Evolutionary conservation across 2,797 vertebrate genomes (phyloP).

Genomic region (Sebastes kiyomatsui): DNA sequence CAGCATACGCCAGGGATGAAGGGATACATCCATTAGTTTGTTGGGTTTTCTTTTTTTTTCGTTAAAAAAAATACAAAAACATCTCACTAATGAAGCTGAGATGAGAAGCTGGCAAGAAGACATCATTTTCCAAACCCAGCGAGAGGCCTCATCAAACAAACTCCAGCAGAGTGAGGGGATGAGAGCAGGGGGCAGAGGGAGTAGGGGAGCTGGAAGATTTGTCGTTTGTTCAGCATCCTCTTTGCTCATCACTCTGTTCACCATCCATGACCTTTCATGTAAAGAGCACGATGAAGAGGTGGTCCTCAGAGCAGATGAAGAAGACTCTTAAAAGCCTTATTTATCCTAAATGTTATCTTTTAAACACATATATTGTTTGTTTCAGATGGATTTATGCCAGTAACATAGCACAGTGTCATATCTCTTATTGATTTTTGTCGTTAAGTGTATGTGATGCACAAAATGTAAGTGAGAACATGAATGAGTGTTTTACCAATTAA

Average conservation of each 20-base stretch:
- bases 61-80: background rate
- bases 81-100: slow-evolving; percentile 44
- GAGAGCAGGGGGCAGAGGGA: background rate
- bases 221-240: background rate
- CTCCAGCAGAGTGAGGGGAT: background rate
- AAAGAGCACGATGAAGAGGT: background rate
- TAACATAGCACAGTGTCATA: background rate
- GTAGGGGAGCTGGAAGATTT: background rate
- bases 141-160: slow-evolving; percentile 31
- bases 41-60: background rate
- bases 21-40: background rate
- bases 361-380: background rate
- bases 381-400: background rate
- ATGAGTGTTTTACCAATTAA: background rate
- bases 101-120: slow-evolving; percentile 34
- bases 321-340: background rate
- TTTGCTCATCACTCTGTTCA: background rate
- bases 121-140: slow-evolving; percentile 25
- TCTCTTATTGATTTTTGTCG: background rate
- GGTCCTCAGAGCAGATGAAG: background rate
- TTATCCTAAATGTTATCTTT: background rate
- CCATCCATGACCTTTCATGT: background rate
- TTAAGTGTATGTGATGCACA: background rate
- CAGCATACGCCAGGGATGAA: background rate
- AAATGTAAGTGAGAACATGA: background rate